phyloP scores from a whole-genome alignment of 2,888 invertebrate species.

The Lumbricus terrestris region DNA sequence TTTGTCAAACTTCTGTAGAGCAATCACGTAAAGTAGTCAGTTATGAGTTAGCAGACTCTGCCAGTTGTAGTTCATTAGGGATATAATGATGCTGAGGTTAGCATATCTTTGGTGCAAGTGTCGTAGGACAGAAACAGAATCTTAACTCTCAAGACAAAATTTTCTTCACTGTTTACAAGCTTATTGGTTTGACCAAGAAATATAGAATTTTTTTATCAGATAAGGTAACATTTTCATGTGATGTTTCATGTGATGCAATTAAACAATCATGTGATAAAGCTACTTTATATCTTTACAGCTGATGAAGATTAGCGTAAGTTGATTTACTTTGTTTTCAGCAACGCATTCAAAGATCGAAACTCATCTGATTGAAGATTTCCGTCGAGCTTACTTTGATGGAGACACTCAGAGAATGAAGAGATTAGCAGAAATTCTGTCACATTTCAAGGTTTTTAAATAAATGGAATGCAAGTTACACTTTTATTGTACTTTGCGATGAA shows the following conservation, averaged over 20 bases:
- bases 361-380: conserved; percentile 87
- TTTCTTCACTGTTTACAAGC: not conserved
- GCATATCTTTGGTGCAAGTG: not conserved
- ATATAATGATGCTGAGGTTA: not conserved
- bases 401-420: conserved; percentile 88
- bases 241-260: not conserved
- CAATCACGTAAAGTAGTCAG: too few species aligned
- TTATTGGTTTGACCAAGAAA: not conserved
- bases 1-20: not conserved
- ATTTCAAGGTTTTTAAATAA: conserved; percentile 71
- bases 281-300: not conserved
- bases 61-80: too few species aligned
- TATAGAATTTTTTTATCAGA: too few species aligned
- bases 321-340: conserved; percentile 54
- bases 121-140: not conserved
- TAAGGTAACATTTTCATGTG: not conserved
- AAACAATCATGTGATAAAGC: not conserved
- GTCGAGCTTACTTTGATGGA: conserved; percentile 77
- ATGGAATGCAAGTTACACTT: too few species aligned
- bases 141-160: not conserved
- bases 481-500: too few species aligned
- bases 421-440: conserved; percentile 84
- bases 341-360: conserved; percentile 62
- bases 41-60: too few species aligned
- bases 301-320: not conserved